phyloP scores from a whole-genome alignment of 2,113 vertebrate genomes.

The Sorex fumeus region DNA sequence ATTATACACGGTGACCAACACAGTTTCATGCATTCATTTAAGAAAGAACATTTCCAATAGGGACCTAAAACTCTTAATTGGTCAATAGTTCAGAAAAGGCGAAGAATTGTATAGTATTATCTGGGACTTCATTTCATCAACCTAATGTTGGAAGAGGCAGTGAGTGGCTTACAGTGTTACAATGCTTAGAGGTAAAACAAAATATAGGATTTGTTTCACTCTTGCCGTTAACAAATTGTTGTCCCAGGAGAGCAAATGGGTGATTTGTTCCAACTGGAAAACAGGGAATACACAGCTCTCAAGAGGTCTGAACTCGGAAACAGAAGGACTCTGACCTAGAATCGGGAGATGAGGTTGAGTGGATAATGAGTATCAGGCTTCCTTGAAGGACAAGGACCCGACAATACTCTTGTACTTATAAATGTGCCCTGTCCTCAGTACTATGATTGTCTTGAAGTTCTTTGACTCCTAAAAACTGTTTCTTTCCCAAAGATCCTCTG shows the following conservation, averaged over 20 bases:
- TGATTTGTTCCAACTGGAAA: not conserved
- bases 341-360: not conserved
- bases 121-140: not conserved
- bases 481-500: not conserved
- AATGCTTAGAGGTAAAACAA: not conserved
- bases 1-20: not conserved
- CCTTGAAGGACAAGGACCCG: not conserved
- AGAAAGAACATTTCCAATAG: not conserved
- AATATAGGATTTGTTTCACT: not conserved
- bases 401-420: not conserved
- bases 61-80: not conserved
- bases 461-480: not conserved
- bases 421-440: not conserved
- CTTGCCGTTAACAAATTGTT: not conserved
- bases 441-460: not conserved
- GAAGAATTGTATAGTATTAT: not conserved
- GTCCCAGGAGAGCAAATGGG: not conserved
- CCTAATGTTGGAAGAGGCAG: not conserved
- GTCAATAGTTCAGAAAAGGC: not conserved
- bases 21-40: not conserved
- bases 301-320: not conserved
- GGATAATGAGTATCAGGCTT: not conserved
- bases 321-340: not conserved
- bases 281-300: not conserved
- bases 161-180: not conserved